Evolutionary conservation across 1,140 invertebrate species (phyloP), one percentile per base, ranked within the genome.

Genomic region (Chymomyza costata): DNA sequence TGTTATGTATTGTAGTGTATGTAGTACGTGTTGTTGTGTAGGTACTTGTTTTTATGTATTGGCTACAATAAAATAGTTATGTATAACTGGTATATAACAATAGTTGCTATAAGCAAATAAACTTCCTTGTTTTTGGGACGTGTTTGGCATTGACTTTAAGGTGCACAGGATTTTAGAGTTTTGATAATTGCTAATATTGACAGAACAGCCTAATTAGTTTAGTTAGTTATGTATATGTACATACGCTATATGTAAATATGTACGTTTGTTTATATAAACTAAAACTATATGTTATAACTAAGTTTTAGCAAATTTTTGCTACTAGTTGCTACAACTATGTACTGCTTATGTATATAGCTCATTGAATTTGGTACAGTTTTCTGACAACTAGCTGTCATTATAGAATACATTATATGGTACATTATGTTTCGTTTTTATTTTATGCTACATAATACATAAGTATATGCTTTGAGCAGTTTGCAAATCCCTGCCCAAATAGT

Each of bases 361-460:
- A 61, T 80, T 51, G 45, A 50, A 65, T 73, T 78, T 78, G 73
- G 71, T 78, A 58, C 73, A 78, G 63, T 78, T 60, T 51, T 13
- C 7, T 38, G 50, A 51, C 13, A 34, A 13, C 3, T 34, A 10
- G 32, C 5, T 28, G 25, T n/a, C 8, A 13, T 5, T n/a, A 34
- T 13, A 34, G 13, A 6, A 34, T 14, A 34, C 2, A n/a, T 34
- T 28, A 13, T n/a, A 34, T 34, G 8, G 3, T n/a, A 34, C 8
- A 34, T 34, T 34, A 34, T 3, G 3, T 34, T 3, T 34, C 6
- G 13, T 6, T 6, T 13, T 14, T 34, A 34, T 28, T 28, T 28
- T 28, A 6, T 28, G 25, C 10, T 28, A 28, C 25, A 28, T 10
- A 6, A 5, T 34, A 34, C 6, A 14, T 34, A 34, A n/a, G 32